A percentile compares a stretch with the other conserved stretches of the same genome.
These are phyloP conservation scores for Ochotona princeps DNA, from an alignment of 2,113 vertebrate genomes.

Conservation along the genomic window DNA sequence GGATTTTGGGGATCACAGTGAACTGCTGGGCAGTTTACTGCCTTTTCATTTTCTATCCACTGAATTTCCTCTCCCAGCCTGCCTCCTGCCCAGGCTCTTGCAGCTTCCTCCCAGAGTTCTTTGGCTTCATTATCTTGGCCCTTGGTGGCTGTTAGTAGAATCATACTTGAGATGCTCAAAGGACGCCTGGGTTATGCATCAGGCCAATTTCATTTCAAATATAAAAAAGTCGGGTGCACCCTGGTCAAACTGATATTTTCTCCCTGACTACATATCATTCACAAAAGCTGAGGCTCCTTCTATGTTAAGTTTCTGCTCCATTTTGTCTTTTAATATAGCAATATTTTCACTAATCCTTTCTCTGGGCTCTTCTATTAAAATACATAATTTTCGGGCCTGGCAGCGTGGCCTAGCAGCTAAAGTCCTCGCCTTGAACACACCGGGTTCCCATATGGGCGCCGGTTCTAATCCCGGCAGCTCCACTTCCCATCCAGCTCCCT, in stretches of 20 bases:
- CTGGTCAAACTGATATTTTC: slow-evolving; percentile 57
- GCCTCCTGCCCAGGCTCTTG: background rate
- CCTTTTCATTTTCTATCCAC: background rate
- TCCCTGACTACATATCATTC: background rate
- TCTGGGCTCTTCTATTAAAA: slow-evolving; percentile 51
- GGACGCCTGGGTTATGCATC: slow-evolving; percentile 23
- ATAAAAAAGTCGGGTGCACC: slow-evolving; percentile 42
- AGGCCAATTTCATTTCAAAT: slow-evolving; percentile 68
- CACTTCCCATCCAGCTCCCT: too few species aligned
- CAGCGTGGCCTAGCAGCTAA: too few species aligned
- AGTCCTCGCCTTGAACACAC: too few species aligned
- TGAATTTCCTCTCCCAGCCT: background rate
- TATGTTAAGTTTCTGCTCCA: slow-evolving; percentile 12
- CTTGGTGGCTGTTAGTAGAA: slow-evolving; percentile 43
- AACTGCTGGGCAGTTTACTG: slow-evolving; percentile 9
- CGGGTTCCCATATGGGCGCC: too few species aligned
- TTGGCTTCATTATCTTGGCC: slow-evolving; percentile 29
- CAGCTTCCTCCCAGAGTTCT: background rate
- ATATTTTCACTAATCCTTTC: slow-evolving; percentile 39
- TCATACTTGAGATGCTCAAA: slow-evolving; percentile 57
- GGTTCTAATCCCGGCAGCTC: too few species aligned
- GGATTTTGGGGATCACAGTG: background rate
- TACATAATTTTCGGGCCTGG: background rate
- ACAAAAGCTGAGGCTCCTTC: slow-evolving; percentile 47
- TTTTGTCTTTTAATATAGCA: slow-evolving; percentile 37